A percentile compares a stretch with the other conserved stretches of the same genome.
Conservation (phyloP, 2,113 vertebrate genomes). For the Megaptera novaeangliae region DNA sequence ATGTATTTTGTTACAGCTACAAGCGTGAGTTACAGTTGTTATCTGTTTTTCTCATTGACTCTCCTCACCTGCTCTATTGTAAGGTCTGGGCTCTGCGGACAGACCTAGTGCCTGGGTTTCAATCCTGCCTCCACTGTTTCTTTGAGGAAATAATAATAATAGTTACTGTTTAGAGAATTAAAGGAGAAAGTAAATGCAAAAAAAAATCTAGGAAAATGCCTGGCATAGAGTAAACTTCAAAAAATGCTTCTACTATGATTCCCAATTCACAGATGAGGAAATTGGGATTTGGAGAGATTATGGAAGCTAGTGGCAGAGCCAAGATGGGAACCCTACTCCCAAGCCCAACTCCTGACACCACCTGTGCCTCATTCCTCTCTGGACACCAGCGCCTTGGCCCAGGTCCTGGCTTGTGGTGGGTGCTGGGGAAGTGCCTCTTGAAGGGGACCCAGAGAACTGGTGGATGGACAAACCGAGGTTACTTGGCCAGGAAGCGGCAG, state of each 20-base stretch:
- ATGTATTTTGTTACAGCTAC: not conserved
- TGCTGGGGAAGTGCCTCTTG: not conserved
- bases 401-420: not conserved
- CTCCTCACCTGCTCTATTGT: not conserved
- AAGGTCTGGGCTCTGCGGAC: not conserved
- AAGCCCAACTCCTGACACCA: not conserved
- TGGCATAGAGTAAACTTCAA: not conserved
- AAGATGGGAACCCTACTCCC: not conserved
- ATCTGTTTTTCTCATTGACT: not conserved
- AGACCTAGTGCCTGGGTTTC: not conserved
- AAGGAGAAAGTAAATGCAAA: not conserved
- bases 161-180: not conserved
- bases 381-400: not conserved
- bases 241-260: not conserved
- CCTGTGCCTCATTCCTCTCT: not conserved
- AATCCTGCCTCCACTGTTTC: not conserved
- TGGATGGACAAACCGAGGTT: not conserved
- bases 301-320: not conserved
- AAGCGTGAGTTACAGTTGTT: not conserved
- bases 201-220: not conserved
- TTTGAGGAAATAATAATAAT: not conserved
- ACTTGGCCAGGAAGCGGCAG: not conserved
- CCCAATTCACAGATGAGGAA: not conserved
- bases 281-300: not conserved
- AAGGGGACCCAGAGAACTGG: not conserved